Conservation (phyloP, 1,140 invertebrate genomes). For the Brachionus rotundiformis region DNA sequence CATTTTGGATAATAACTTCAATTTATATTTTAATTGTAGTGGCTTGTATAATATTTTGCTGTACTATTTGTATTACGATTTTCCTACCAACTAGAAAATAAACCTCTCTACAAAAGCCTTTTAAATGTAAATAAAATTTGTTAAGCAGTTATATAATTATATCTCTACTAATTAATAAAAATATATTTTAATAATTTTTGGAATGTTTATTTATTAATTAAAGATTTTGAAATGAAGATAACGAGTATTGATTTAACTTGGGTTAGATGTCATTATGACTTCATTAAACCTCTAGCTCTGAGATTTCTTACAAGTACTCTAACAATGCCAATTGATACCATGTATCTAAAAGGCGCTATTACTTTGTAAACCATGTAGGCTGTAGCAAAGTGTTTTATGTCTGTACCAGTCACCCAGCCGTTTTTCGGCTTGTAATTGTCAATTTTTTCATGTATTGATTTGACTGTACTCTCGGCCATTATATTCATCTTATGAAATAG, state of each 20-base stretch:
- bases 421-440: constrained; percentile 41
- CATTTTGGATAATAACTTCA: constrained; percentile 40
- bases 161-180: too few species aligned
- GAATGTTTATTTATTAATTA: constrained; percentile 21
- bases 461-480: constrained; percentile 1
- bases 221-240: neutral
- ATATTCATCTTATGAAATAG: constrained; percentile 25
- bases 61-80: constrained; percentile 31
- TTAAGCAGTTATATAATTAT: too few species aligned
- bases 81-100: constrained; percentile 40
- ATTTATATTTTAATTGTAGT: constrained; percentile 1
- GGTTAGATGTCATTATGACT: neutral
- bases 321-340: constrained; percentile 49
- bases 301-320: constrained; percentile 19
- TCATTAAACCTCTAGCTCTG: constrained; percentile 20
- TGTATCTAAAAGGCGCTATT: constrained; percentile 48
- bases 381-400: constrained; percentile 50
- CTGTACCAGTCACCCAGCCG: constrained; percentile 33
- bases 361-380: constrained; percentile 52
- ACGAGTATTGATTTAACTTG: too few species aligned
- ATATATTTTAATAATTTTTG: too few species aligned
- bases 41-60: constrained; percentile 42
- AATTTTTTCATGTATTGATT: constrained; percentile 45
- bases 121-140: too few species aligned
- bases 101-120: neutral